Conservation (phyloP, 2,113 vertebrate species). For the Smithornis capensis region DNA sequence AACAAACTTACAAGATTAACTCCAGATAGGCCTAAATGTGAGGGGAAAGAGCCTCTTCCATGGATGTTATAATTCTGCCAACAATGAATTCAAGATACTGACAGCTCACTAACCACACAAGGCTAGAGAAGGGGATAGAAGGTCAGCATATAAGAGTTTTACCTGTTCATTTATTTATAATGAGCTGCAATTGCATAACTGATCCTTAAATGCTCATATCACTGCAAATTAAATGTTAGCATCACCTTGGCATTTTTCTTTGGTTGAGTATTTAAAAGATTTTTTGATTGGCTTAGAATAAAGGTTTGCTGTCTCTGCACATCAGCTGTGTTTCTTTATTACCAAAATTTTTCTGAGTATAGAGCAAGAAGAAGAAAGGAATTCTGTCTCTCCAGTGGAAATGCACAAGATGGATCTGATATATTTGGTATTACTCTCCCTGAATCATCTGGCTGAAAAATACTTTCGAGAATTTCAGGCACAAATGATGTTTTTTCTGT, state of each 20-base stretch:
- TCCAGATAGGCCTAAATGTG: not conserved
- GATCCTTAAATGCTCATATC: not conserved
- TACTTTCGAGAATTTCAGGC: not conserved
- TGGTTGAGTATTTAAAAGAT: fast-evolving
- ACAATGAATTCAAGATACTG: not conserved
- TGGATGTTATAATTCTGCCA: not conserved
- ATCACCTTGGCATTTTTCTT: not conserved
- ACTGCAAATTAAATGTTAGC: not conserved
- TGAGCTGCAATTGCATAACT: not conserved
- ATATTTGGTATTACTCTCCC: not conserved
- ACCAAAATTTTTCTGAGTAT: not conserved
- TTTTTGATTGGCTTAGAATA: not conserved
- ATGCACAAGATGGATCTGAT: not conserved
- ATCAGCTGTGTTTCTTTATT: not conserved
- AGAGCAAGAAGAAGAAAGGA: not conserved
- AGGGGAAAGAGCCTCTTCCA: not conserved
- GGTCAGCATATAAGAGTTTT: not conserved
- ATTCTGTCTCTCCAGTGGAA: not conserved
- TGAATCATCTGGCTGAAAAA: not conserved
- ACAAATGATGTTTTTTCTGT: not conserved
- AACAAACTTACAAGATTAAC: not conserved
- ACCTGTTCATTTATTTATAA: not conserved
- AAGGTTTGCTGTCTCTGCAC: not conserved
- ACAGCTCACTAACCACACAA: not conserved
- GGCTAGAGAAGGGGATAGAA: not conserved